Percentiles rank a stretch among this genome's conserved stretches.
Evolutionary conservation across 2,797 vertebrate species (phyloP).

Genomic region (Squalus acanthias): DNA sequence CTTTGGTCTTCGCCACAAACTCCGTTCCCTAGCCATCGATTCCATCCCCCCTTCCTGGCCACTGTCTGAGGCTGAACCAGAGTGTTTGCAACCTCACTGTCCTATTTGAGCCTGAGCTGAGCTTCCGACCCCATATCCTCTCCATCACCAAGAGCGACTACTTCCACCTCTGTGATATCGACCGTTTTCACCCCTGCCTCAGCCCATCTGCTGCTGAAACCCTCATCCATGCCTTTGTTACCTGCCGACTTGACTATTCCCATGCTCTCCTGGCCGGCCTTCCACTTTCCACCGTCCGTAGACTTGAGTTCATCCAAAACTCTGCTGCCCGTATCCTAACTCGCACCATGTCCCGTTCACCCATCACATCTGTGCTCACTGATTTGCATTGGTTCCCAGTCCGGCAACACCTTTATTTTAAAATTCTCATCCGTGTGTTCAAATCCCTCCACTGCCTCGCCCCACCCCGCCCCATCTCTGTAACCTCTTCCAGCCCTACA

Average conservation of each 20-base stretch:
- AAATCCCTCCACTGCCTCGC: not conserved
- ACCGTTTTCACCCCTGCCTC: not conserved
- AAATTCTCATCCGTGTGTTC: not conserved
- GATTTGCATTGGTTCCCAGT: not conserved
- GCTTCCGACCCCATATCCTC: not conserved
- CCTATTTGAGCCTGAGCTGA: not conserved
- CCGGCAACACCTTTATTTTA: not conserved
- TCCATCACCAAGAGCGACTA: not conserved
- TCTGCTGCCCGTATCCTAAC: not conserved
- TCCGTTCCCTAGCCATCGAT: not conserved
- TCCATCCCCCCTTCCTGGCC: not conserved
- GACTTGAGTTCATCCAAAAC: not conserved
- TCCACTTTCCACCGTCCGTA: not conserved
- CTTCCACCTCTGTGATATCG: not conserved
- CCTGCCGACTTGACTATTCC: too few species aligned
- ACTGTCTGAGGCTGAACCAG: not conserved
- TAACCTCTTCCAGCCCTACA: not conserved
- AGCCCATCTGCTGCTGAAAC: not conserved
- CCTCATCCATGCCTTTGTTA: not conserved
- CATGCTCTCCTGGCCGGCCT: not conserved
- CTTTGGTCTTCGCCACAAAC: not conserved
- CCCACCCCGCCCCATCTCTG: not conserved
- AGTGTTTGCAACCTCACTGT: not conserved
- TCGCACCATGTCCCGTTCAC: too few species aligned
- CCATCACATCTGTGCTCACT: not conserved